Evolutionary conservation across 2,888 invertebrate species (phyloP), one percentile per base, ranked within the genome.

Genomic region (Polyommatus icarus): DNA sequence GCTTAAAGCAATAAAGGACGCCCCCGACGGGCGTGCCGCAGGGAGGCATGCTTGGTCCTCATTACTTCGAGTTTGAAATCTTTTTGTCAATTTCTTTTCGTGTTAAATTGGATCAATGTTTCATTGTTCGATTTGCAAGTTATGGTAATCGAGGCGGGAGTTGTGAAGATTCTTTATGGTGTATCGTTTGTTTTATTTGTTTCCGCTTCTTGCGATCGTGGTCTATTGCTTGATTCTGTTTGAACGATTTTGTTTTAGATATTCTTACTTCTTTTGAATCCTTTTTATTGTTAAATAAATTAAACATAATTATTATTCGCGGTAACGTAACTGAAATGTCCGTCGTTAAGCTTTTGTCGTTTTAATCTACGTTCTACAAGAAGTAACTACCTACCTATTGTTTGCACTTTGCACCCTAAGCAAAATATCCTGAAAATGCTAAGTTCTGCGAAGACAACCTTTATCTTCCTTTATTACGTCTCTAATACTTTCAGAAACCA

Each of bases 1-100:
- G 92, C 91, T 91, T 91, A 89, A 89, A 91, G 91, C 88, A 88
- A 90, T 91, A 91, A 90, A 90, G 89, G 90, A 79, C 77, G 78
- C 78, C 77, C 88, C 88, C 80, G 78, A 84, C 85, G 86, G 90
- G 89, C 84, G 84, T 87, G 87, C 89, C 91, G 83, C 90, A 89
- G 91, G 91, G 92, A 84, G 84, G 87, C 83, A 83, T 83, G 80
- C 87, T 86, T 83, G 83, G 88, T 88, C 90, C 92, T 90, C 90
- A 89, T 88, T 90, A 88, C 88, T 87, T 87, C 84, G 78, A 79
- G 78, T 79, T 79, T 80, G 72, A 76, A 80, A 84, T 90, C 89
- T 90, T 90, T 90, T 89, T 90, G 90, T 89, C 89, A 88, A 87
- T 89, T 90, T 90, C 90, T 88, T 88, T 88, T 86, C 83, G 85